Base-by-base conservation (phyloP, 2,113 vertebrate species). In the Chelonoidis abingdonii region DNA sequence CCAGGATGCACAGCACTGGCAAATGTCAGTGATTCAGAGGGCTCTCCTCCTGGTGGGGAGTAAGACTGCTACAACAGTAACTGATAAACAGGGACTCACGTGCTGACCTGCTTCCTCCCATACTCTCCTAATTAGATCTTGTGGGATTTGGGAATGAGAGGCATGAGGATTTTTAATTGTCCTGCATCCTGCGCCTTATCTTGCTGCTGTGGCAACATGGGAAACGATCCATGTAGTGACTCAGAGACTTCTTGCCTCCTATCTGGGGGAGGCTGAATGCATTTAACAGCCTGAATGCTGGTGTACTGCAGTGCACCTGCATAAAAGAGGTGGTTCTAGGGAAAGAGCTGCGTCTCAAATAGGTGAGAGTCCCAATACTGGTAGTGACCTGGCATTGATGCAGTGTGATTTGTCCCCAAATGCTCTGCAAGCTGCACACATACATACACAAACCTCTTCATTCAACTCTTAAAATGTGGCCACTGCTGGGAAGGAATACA, bases 81-180 rank as follows among this genome's bases (percentile, higher is more conserved):
- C 16, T 59, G 41, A 83, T 47, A 80, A 19, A 35, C 19, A 16
- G 27, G 89, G 83, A 10, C 84, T 87, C 76, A 56, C 59, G 44
- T 52, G 3, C 59, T 65, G 62, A 56, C 24, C n/a, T 25, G 56
- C 35, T 80, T 69, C 54, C 31, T 92, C 80, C 59, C 90, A 81
- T 22, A 47, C 52, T 49, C 86, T 88, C 83, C 83, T 95, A 97
- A 96, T 96, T 95, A 91, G 89, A 65, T 87, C 94, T 87, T 88
- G 53, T 81, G 94, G 87, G 96, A 97, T 44, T 84, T 59, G 22
- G 50, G 22, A 27, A 47, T 12, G 11, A n/a, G 27, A 54, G 16
- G 21, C 50, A 25, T 84, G 57, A 11, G 29, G 92, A 85, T 86
- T 89, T 81, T 69, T 90, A 62, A 90, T 91, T 89, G 86, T 83